Conservation (phyloP, 2,113 vertebrate species). For the Bos javanicus region DNA sequence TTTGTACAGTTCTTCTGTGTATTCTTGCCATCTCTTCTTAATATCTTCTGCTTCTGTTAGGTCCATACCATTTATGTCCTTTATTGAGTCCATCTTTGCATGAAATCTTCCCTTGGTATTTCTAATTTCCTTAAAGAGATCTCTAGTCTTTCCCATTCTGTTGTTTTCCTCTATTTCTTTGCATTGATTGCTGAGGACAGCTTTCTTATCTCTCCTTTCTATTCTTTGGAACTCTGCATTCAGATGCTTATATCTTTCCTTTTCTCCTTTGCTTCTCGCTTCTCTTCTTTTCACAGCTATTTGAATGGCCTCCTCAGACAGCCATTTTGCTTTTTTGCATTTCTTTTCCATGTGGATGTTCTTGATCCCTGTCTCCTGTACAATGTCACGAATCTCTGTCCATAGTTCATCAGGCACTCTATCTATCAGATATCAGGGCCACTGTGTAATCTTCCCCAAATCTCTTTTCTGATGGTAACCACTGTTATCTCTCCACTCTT, state of each 20-base stretch:
- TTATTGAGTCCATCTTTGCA: not conserved
- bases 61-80: not conserved
- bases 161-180: not conserved
- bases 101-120: not conserved
- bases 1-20: not conserved
- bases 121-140: not conserved
- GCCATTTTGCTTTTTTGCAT: not conserved
- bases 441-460: not conserved
- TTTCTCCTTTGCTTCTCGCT: not conserved
- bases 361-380: not conserved
- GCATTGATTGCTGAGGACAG: not conserved
- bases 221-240: not conserved
- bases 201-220: not conserved
- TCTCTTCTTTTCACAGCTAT: not conserved
- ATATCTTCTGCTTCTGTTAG: not conserved
- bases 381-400: accelerated
- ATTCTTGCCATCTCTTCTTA: not conserved
- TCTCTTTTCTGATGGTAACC: not conserved
- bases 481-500: not conserved
- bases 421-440: not conserved
- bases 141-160: not conserved
- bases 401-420: not conserved
- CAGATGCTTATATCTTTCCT: not conserved
- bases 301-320: not conserved
- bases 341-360: not conserved